phyloP scores from a whole-genome alignment of 2,113 vertebrate species.

The Rhea pennata region DNA sequence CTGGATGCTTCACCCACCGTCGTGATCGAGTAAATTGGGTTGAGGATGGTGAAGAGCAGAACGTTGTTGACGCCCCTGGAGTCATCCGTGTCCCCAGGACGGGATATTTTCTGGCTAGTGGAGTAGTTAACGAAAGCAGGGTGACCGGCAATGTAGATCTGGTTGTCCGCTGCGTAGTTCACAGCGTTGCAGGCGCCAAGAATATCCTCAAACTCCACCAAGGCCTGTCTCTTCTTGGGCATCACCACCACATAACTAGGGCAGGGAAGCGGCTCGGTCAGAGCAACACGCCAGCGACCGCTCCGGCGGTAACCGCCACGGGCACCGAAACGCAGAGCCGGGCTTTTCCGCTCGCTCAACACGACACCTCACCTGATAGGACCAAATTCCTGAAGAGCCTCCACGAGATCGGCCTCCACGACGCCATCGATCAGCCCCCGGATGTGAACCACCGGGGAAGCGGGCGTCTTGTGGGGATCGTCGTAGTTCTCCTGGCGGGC shows the following conservation, averaged over 20 bases:
- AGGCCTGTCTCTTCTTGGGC: constrained; percentile 94
- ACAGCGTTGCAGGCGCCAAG: constrained; percentile 91
- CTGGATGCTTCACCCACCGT: constrained; percentile 64
- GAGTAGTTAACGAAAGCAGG: constrained; percentile 96
- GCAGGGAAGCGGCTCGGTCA: background rate
- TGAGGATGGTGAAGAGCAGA: constrained; percentile 93
- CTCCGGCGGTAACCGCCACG: too few species aligned
- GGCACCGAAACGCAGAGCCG: rapidly evolving
- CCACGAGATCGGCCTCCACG: constrained; percentile 92
- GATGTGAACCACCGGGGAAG: constrained; percentile 93
- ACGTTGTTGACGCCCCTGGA: constrained; percentile 92
- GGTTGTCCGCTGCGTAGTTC: constrained; percentile 92
- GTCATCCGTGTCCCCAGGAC: constrained; percentile 90
- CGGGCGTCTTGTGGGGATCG: constrained; percentile 92
- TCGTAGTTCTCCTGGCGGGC: constrained; percentile 86
- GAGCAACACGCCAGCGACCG: too few species aligned
- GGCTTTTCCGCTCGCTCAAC: too few species aligned
- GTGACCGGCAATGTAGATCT: constrained; percentile 93
- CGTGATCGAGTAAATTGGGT: constrained; percentile 91
- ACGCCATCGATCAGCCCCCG: constrained; percentile 91
- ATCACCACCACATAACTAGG: constrained; percentile 94
- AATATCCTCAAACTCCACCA: constrained; percentile 94
- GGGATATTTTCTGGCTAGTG: constrained; percentile 96
- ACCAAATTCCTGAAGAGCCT: constrained; percentile 94
- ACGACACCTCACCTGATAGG: constrained; percentile 84